Base-by-base conservation (phyloP, 2,113 vertebrate genomes). In the Megaleporinus macrocephalus region DNA sequence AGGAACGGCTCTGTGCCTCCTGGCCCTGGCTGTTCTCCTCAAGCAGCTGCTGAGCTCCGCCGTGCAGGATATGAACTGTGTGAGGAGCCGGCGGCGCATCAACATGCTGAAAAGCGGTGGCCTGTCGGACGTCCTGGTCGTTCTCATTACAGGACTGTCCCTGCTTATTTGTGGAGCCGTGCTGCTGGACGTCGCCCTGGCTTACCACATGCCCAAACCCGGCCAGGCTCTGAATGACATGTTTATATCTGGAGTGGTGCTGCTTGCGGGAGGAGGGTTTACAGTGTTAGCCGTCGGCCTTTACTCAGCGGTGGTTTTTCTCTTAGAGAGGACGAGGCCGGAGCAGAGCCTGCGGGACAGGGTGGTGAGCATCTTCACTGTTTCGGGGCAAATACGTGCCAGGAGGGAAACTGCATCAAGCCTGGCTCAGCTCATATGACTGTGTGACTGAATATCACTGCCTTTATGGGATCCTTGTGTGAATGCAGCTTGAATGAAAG, bases 1-100 rank as follows among this genome's bases (percentile, higher is more conserved):
- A 0, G 98, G 98, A 69, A 97, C 96, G 0, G 94, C 95, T 0
- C 95, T 99, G 75, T 99, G 98, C 86, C 93, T 99, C 70, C 93
- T 99, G 29, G 96, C 97, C 14, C 89, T 99, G 83, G 92, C 96
- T 0, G 95, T 99, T 51, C 95, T 99, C 53, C 95, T 97, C 80
- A 99, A 99, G 86, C 98, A 99, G 85, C 94, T 99, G 87, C 93
- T 99, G 89, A 99, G 98, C 90, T 99, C 98, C 0, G 98, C 98
- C 0, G 95, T 99, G 87, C 98, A 99, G 93, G 98, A 99, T 93
- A 99, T 99, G 97, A 99, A 99, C 79, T 99, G 98, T 76, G 88
- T 99, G 5, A 95, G 95, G 41, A 97, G 95, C 88, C 91, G 97
- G 6, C 94, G 90, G 9, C 95, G 96, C 22, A 97, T 99, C 0